Percentiles rank a stretch among this genome's conserved stretches.
phyloP scores from a whole-genome alignment of 64 coral and sea anemone species.

The Anthopleura sola region DNA sequence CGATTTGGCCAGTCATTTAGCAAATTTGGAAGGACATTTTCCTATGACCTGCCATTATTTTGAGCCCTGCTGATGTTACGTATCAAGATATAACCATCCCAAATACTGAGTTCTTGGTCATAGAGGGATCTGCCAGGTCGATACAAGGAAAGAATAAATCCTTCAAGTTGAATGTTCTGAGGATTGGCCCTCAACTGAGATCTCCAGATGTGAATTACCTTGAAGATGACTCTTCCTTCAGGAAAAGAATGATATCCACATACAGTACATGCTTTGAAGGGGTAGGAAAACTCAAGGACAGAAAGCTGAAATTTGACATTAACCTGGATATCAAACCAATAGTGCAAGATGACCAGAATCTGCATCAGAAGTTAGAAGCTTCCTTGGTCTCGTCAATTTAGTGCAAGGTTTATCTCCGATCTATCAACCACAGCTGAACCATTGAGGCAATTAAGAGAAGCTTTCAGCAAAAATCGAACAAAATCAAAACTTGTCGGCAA shows the following conservation, averaged over 20 bases:
- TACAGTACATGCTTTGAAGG: neutral
- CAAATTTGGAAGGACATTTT: too few relatives aligned
- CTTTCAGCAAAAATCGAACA: too few relatives aligned
- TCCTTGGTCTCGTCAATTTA: too few relatives aligned
- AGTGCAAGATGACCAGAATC: neutral
- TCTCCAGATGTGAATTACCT: neutral
- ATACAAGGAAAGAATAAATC: neutral
- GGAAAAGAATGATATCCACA: neutral
- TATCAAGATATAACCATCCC: neutral
- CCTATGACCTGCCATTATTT: too few relatives aligned
- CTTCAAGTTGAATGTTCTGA: neutral
- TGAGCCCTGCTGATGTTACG: neutral
- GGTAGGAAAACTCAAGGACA: slow-evolving; percentile 13
- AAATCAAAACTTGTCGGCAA: too few relatives aligned
- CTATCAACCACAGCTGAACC: too few relatives aligned
- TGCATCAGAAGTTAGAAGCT: too few relatives aligned
- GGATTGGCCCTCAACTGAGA: neutral
- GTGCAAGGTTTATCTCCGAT: too few relatives aligned
- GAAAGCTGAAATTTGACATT: slow-evolving; percentile 34
- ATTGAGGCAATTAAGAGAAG: too few relatives aligned
- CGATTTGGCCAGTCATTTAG: too few relatives aligned
- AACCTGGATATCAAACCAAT: slow-evolving; percentile 22
- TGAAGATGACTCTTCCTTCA: neutral
- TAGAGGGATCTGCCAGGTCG: slow-evolving; percentile 1
- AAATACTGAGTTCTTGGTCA: neutral